Evolutionary conservation across 2,797 vertebrate genomes (phyloP), one percentile per base, ranked within the genome.

Genomic region (Lepus townsendii): DNA sequence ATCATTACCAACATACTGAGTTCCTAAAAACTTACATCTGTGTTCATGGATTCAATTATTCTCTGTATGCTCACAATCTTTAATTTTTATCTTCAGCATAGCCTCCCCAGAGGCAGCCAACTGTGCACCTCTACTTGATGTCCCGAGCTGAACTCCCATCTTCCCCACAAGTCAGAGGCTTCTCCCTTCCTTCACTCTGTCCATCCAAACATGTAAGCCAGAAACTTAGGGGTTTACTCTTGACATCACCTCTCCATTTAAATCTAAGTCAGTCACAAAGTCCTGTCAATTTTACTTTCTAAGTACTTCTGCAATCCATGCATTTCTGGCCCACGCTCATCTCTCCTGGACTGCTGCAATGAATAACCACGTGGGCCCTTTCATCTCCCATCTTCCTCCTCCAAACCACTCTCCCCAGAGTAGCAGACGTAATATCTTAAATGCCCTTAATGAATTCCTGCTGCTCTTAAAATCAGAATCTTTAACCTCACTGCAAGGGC

Each of bases 21-120:
- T 88, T 89, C 30, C 54, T 93, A 90, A 95, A 77, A 88, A 83
- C 91, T 62, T 42, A 80, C 14, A 84, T 27, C n/a, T 16, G 83
- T 32, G 35, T 35, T 80, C 60, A 79, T 0, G 2, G 60, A 75
- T 65, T 73, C 32, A 72, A 7, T 78, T 30, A 63, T 20, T 19
- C 38, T 66, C 27, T 72, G 16, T 12, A 62, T 11, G 9, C 47
- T 50, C 35, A 77, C 7, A 57, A 50, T 50, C 26, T 76, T 63
- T 54, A 3, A 20, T 42, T 52, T 80, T 63, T 68, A 32, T 77
- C 65, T 89, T 93, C 22, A 69, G 38, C 52, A 57, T 5, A 85
- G 69, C 75, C 17, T 26, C 73, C 75, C 35, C 65, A 90, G 32
- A 91, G 16, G 14, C 12, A 50, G 30, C 12, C 77, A 16, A 78